Conservation (phyloP, 2,888 invertebrate species). For the Drosophila acutilabella region DNA sequence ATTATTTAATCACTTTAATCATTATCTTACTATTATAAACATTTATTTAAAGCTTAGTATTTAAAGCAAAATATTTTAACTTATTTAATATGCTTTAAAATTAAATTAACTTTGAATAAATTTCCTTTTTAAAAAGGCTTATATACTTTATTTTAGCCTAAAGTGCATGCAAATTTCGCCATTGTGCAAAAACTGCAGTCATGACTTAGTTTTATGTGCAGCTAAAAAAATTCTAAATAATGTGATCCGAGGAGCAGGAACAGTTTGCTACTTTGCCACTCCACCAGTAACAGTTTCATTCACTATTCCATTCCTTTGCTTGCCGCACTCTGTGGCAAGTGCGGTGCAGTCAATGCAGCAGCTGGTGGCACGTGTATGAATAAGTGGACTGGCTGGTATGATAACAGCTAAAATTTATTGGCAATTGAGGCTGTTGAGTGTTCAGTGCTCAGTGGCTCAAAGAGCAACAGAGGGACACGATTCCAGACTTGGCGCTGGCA, state of each 20-base stretch:
- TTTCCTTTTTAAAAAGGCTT: not conserved
- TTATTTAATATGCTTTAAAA: too few species aligned
- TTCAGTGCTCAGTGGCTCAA: conserved; percentile 12
- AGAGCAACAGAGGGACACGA: not conserved
- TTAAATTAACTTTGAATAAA: too few species aligned
- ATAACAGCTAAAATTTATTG: conserved; percentile 74
- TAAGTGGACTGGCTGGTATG: conserved; percentile 66
- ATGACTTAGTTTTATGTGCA: conserved; percentile 35
- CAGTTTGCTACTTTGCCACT: not conserved
- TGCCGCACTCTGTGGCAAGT: not conserved
- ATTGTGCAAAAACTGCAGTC: not conserved
- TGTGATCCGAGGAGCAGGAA: conserved; percentile 21
- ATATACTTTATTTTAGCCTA: not conserved
- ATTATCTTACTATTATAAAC: too few species aligned
- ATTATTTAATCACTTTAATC: too few species aligned
- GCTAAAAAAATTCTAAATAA: conserved; percentile 36
- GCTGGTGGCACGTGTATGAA: conserved; percentile 70
- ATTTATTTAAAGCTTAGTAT: too few species aligned
- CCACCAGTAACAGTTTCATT: conserved; percentile 1
- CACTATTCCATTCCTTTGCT: too few species aligned
- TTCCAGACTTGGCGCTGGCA: conserved; percentile 14
- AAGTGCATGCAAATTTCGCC: conserved; percentile 16
- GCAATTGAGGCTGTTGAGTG: conserved; percentile 57
- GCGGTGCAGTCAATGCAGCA: conserved; percentile 39
- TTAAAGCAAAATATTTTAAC: too few species aligned